These are phyloP conservation scores for Drosophila tani DNA, from an alignment of 1,140 invertebrate species.

Conservation along the genomic window DNA sequence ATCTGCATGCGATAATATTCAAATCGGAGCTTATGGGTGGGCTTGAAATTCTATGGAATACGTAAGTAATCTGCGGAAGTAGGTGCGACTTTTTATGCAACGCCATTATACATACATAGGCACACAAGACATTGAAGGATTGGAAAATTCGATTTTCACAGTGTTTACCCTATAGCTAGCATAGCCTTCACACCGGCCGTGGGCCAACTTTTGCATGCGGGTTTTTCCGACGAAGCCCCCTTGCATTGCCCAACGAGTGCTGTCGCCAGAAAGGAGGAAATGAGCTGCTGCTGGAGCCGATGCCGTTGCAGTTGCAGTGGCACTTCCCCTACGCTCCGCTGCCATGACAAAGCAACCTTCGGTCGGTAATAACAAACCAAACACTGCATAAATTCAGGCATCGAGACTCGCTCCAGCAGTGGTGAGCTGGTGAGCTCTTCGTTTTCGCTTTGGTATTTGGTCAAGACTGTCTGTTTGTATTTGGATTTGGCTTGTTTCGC, in stretches of 20 bases:
- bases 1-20: not conserved
- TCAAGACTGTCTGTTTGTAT: slow-evolving; percentile 65
- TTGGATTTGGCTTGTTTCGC: slow-evolving; percentile 55
- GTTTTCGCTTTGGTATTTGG: slow-evolving; percentile 79
- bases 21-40: not conserved
- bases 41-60: not conserved
- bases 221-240: slow-evolving; percentile 60
- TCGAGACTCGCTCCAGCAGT: slow-evolving; percentile 40
- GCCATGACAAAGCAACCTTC: slow-evolving; percentile 30
- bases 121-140: not conserved
- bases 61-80: not conserved
- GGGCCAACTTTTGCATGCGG: slow-evolving; percentile 66
- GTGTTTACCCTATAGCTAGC: slow-evolving; percentile 52
- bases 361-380: slow-evolving; percentile 76
- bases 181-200: slow-evolving; percentile 70
- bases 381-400: slow-evolving; percentile 82
- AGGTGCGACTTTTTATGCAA: not conserved
- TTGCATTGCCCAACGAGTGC: slow-evolving; percentile 5
- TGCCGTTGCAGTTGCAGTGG: slow-evolving; percentile 10
- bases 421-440: slow-evolving; percentile 56
- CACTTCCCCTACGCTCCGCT: slow-evolving; percentile 16
- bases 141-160: slow-evolving; percentile 18
- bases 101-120: no score
- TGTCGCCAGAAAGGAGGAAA: slow-evolving; percentile 48
- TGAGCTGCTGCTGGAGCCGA: slow-evolving; percentile 52